Evolutionary conservation across 53 echinoderm and acorn worm genomes (phyloP).

Genomic region (Stichopus horrens): DNA sequence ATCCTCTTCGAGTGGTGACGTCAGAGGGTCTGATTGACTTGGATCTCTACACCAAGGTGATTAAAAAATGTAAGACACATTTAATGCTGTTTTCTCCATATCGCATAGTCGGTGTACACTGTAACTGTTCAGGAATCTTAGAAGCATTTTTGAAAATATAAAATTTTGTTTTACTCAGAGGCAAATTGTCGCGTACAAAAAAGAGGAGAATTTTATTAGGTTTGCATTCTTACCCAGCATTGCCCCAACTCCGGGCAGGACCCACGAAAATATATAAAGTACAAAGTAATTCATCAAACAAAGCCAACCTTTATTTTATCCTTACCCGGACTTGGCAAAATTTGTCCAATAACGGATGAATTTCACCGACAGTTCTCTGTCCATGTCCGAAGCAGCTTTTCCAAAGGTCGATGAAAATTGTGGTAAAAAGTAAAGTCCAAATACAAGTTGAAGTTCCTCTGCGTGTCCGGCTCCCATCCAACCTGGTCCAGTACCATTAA

Average conservation of each 20-base stretch:
- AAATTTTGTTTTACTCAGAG: too few species aligned
- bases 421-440: slow-evolving; percentile 51
- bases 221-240: too few species aligned
- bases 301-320: too few species aligned
- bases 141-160: too few species aligned
- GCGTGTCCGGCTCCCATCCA: slow-evolving; percentile 66
- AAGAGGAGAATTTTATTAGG: too few species aligned
- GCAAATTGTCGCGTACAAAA: too few species aligned
- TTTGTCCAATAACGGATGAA: slow-evolving; percentile 73
- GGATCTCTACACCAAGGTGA: slow-evolving; percentile 55
- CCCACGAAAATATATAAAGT: too few species aligned
- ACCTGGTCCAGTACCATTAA: slow-evolving; percentile 13
- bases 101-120: too few species aligned
- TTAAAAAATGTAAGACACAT: background rate
- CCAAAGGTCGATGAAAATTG: slow-evolving; percentile 23
- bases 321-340: slow-evolving; percentile 74
- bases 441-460: slow-evolving; percentile 59
- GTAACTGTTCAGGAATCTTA: too few species aligned
- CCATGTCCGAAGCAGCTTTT: slow-evolving; percentile 38
- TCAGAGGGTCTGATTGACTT: slow-evolving; percentile 25
- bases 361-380: slow-evolving; percentile 60
- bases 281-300: too few species aligned
- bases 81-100: too few species aligned
- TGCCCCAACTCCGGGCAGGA: too few species aligned
- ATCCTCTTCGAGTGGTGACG: background rate